phyloP scores from a whole-genome alignment of 2,888 invertebrate genomes.

The Villa cingulata region DNA sequence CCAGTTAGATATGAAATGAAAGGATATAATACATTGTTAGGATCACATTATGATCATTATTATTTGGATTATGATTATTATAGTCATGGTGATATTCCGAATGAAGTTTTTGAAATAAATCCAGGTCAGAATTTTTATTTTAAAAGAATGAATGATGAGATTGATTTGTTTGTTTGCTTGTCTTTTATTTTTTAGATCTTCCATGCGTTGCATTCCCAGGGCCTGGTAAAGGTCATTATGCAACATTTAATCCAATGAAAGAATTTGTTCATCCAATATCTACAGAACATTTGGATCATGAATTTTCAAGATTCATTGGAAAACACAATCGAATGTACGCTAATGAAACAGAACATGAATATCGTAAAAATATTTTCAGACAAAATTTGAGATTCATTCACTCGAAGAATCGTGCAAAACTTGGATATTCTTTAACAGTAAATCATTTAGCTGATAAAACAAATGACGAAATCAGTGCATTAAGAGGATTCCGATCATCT shows the following conservation, averaged over 20 bases:
- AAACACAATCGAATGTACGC: slow-evolving; percentile 58
- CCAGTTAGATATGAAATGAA: slow-evolving; percentile 84
- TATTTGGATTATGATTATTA: slow-evolving; percentile 65
- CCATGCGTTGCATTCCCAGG: slow-evolving; percentile 73
- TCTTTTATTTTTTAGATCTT: slow-evolving; percentile 37
- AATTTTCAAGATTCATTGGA: slow-evolving; percentile 56
- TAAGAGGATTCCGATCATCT: slow-evolving; percentile 52
- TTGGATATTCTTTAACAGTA: slow-evolving; percentile 58
- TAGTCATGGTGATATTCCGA: slow-evolving; percentile 50
- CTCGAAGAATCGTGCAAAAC: slow-evolving; percentile 63
- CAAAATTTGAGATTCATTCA: slow-evolving; percentile 76
- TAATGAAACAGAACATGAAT: slow-evolving; percentile 48
- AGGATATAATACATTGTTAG: slow-evolving; percentile 82
- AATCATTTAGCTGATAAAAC: slow-evolving; percentile 82
- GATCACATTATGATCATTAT: slow-evolving; percentile 93
- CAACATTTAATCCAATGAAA: slow-evolving; percentile 85
- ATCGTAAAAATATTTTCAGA: slow-evolving; percentile 64
- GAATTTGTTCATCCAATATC: slow-evolving; percentile 68
- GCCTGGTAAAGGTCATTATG: slow-evolving; percentile 62
- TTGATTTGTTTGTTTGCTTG: background rate
- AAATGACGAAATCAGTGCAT: slow-evolving; percentile 58
- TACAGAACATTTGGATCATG: slow-evolving; percentile 55
- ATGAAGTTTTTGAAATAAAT: slow-evolving; percentile 53
- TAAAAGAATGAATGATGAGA: background rate
- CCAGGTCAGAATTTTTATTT: slow-evolving; percentile 37